Conservation (phyloP, 2,797 vertebrate species). For the Ciconia nigra region DNA sequence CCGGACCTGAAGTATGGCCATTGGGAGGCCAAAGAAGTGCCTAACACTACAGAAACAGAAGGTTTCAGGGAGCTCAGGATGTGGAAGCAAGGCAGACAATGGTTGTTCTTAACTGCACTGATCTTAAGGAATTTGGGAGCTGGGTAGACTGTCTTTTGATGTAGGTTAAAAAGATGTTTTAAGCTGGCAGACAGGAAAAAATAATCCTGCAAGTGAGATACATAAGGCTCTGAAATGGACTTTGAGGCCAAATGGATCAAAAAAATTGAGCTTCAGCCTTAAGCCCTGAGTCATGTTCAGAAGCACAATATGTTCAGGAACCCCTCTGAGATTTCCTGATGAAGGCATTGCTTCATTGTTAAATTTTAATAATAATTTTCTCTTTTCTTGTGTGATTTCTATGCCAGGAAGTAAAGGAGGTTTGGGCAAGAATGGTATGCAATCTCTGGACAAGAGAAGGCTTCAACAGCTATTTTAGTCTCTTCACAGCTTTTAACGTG, state of each 20-base stretch:
- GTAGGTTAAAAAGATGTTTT: background rate
- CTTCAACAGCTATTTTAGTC: background rate
- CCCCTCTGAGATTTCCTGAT: background rate
- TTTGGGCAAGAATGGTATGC: background rate
- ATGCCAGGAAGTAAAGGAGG: background rate
- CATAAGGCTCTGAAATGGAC: background rate
- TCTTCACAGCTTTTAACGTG: background rate
- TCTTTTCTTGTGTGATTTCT: background rate
- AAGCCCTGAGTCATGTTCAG: background rate
- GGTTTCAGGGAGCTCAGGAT: background rate
- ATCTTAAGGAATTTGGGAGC: background rate
- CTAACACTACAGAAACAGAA: background rate
- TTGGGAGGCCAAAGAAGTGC: background rate
- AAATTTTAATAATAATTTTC: background rate
- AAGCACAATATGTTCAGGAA: background rate
- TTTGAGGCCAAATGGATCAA: background rate
- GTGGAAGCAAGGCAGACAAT: background rate
- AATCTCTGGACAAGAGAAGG: background rate
- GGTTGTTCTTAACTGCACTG: background rate
- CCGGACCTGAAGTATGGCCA: background rate
- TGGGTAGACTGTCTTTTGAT: background rate
- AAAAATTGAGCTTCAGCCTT: background rate
- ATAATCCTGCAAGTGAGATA: background rate
- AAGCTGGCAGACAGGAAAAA: background rate
- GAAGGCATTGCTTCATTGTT: background rate